Evolutionary conservation across 2,888 invertebrate species (phyloP), one percentile per base, ranked within the genome.

Genomic region (Cheilosia grossa): DNA sequence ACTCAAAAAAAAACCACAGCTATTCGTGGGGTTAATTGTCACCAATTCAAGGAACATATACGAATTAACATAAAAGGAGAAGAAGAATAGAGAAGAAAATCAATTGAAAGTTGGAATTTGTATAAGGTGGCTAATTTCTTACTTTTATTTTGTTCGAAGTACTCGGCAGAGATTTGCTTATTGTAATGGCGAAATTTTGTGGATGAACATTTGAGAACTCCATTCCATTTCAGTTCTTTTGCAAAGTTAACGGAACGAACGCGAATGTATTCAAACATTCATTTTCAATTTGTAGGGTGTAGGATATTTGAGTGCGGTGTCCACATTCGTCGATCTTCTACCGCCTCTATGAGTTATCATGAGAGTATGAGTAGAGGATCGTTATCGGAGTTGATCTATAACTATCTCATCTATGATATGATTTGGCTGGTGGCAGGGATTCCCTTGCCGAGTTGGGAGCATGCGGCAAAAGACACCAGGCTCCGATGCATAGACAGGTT

Each of bases 61-160:
- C 21, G 75, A 75, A 81, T 85, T 81, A 77, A 63, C 85, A 85
- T 80, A 81, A 85, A 75, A 75, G 72, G 75, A 70, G 49, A 21
- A 19, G 63, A 77, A 70, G 77, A 77, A 72, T 66, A 40, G 33
- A 37, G 27, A 74, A 37, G 56, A 24, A 74, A 64, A 24, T 24
- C 47, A 33, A 56, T 58, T 64, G 27, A 37, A 66, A 47, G 17
- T 17, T 44, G 21, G 17, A 58, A 51, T 72, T 40, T n/a, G 30
- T 74, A 37, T 27, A 27, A 13, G 33, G 0, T 33, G 9, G 63
- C 51, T 56, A 64, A 64, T 64, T 66, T 74, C 37, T 33, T 51
- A 54, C 44, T 63, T 56, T 27, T 40, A 24, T 17, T 33, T 17
- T 21, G 17, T 44, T 33, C 24, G 56, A 19, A 42, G 44, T 44